Base-by-base conservation (phyloP, 1,140 invertebrate genomes). In the Triops longicaudatus region DNA sequence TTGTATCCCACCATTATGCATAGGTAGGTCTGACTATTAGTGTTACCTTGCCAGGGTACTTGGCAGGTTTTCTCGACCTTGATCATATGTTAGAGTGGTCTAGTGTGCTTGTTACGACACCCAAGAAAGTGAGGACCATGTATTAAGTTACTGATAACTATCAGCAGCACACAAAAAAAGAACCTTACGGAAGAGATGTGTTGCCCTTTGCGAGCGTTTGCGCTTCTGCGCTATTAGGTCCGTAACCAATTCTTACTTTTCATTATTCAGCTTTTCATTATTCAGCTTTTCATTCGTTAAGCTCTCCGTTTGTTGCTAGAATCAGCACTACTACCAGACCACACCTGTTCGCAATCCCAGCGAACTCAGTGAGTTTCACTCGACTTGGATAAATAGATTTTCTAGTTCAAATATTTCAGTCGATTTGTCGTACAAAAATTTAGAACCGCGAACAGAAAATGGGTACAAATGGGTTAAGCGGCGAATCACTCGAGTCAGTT, bases 71-170 rank as follows among this genome's bases (percentile, higher is more conserved):
- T 63, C 14, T 63, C 31, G 50, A 22, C 50, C 50, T 63, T 63
- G 50, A 63, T 63, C 50, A 63, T 63, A 63, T 22, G 50, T 63
- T 63, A 63, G 50, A 63, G 22, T 63, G 17, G 50, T 63, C 50
- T 22, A 63, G 50, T 63, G n/a, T 63, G 50, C 50, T 63, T 63
- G 50, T 63, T 63, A 63, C 50, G 50, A 63, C 50, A 63, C 50
- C 50, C 50, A 63, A 63, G 50, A 63, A 63, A 63, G 17, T 63
- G 50, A 63, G 50, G 50, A 63, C 50, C 50, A 22, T 63, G 50
- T 63, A 63, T 63, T 63, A 63, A 63, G 50, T 63, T 63, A 63
- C 50, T 63, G 50, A 63, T 63, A 63, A 63, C 14, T 63, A 63
- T 63, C 50, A 22, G 50, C 50, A 63, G n/a, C 50, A 17, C 50